Evolutionary conservation across 2,113 vertebrate genomes (phyloP).

Genomic region (Equus quagga): DNA sequence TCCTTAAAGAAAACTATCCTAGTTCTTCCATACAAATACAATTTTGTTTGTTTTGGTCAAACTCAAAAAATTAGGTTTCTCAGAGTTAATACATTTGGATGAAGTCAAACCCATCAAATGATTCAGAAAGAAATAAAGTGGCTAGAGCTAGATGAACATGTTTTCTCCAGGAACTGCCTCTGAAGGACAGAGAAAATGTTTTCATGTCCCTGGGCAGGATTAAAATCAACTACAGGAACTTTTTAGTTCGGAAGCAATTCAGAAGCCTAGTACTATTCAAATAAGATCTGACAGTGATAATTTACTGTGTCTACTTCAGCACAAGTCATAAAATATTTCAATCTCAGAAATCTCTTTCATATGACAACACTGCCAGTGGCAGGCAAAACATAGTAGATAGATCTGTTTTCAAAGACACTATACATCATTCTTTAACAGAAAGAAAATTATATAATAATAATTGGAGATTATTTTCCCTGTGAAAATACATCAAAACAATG

Average conservation of each 20-base stretch:
- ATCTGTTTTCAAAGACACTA: background rate
- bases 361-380: background rate
- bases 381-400: background rate
- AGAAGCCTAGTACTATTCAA: background rate
- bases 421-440: background rate
- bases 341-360: background rate
- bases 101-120: background rate
- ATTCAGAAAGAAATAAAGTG: background rate
- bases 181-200: background rate
- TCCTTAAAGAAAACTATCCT: background rate
- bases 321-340: background rate
- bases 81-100: background rate
- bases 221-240: background rate
- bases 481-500: background rate
- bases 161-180: background rate
- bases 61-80: background rate
- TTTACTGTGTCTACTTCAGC: background rate
- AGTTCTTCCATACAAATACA: background rate
- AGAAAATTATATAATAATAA: background rate
- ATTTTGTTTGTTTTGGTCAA: background rate
- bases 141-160: background rate
- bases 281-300: background rate
- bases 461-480: background rate
- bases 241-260: constrained; percentile 16
- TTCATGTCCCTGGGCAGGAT: background rate